Evolutionary conservation across 2,113 vertebrate species (phyloP).

Genomic region (Oryzias curvinotus): DNA sequence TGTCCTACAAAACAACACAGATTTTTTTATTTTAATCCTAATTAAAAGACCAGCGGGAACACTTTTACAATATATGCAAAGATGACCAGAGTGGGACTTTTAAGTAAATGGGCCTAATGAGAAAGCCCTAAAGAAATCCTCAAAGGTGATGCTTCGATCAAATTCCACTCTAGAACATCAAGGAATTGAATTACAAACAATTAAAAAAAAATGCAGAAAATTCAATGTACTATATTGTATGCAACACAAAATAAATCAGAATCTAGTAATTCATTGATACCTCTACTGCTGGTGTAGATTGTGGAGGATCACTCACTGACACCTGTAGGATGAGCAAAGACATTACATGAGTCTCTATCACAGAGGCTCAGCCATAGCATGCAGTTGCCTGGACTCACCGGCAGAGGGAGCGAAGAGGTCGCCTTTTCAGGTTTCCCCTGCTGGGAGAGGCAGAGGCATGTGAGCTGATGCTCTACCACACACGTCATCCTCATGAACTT

Average conservation of each 20-base stretch:
- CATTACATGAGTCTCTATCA: conserved; percentile 44
- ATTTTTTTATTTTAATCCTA: no score
- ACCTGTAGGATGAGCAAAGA: conserved; percentile 72
- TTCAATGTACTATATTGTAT: not conserved
- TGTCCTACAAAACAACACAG: no score
- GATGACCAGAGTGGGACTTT: no score
- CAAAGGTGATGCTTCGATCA: no score
- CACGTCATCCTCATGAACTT: conserved; percentile 30
- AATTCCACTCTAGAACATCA: no score
- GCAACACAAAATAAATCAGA: not conserved
- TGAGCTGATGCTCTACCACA: conserved; percentile 12
- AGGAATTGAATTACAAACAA: not conserved
- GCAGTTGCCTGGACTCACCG: conserved; percentile 62
- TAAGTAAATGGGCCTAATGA: no score
- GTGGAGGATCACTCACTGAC: conserved; percentile 63
- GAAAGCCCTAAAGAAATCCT: no score
- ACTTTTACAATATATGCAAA: no score
- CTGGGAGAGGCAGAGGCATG: conserved; percentile 37
- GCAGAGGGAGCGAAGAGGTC: conserved; percentile 70
- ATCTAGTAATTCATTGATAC: conserved; percentile 36
- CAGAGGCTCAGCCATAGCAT: not conserved
- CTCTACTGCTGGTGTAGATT: conserved; percentile 46
- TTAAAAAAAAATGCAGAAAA: not conserved
- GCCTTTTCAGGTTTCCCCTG: conserved; percentile 67
- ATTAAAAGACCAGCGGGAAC: no score